Evolutionary conservation across 1,140 invertebrate genomes (phyloP).

Genomic region (Zaprionus capensis): DNA sequence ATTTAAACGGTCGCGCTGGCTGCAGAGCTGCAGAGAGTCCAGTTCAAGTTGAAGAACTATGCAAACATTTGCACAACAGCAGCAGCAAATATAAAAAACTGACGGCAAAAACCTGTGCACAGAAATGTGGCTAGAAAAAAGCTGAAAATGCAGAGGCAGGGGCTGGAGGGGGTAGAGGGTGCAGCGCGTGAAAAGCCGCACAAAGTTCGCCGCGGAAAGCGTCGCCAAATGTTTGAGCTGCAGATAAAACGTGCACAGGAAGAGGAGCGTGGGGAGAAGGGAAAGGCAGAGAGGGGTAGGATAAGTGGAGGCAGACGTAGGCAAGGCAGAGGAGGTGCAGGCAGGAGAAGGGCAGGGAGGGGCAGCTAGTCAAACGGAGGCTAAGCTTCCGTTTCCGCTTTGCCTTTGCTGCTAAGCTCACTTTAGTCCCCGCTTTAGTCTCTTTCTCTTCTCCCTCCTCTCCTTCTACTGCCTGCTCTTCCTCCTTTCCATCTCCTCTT

Average conservation of each 20-base stretch:
- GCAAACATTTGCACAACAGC: slow-evolving; percentile 54
- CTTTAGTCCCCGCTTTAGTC: too few species aligned
- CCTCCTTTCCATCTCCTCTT: not conserved
- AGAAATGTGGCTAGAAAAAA: not conserved
- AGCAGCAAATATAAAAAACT: slow-evolving; percentile 31
- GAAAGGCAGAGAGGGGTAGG: not conserved
- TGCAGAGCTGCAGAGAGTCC: not conserved
- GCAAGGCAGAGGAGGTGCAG: too few species aligned
- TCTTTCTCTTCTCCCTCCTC: not conserved
- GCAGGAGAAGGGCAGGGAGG: not conserved
- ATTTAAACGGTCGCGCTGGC: slow-evolving; percentile 40
- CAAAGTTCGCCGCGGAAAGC: slow-evolving; percentile 51
- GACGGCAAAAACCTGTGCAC: slow-evolving; percentile 6
- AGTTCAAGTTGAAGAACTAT: slow-evolving; percentile 54
- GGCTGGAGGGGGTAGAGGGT: not conserved
- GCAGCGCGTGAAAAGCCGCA: slow-evolving; percentile 47
- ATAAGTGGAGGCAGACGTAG: too few species aligned
- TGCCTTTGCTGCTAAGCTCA: not conserved
- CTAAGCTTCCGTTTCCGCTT: slow-evolving; percentile 72
- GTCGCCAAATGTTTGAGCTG: slow-evolving; percentile 66
- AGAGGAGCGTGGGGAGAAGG: not conserved
- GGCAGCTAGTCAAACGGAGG: slow-evolving; percentile 35
- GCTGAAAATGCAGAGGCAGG: not conserved
- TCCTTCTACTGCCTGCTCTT: too few species aligned
- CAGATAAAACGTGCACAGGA: slow-evolving; percentile 60